Conservation (phyloP, 2,888 invertebrate genomes). For the Dyspetes luteomarginatus region DNA sequence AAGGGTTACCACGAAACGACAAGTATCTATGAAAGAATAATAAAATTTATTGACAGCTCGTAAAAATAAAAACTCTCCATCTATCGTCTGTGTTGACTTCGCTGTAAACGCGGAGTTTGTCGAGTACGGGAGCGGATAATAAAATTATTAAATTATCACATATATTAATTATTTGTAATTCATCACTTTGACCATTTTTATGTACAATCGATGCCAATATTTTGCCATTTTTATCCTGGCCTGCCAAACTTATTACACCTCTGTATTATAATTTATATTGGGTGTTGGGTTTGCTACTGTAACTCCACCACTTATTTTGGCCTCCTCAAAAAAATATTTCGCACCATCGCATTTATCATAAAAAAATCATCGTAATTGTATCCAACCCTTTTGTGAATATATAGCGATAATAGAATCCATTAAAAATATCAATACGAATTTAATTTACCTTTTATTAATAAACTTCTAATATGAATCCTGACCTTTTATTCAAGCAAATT, state of each 20-base stretch:
- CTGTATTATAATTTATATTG: slow-evolving; percentile 39
- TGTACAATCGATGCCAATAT: slow-evolving; percentile 59
- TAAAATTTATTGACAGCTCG: slow-evolving; percentile 75
- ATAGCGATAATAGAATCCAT: too few species aligned
- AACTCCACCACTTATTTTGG: slow-evolving; percentile 22
- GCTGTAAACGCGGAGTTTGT: slow-evolving; percentile 24
- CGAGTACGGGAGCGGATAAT: slow-evolving; percentile 64
- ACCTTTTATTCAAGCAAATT: too few species aligned
- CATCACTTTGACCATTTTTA: slow-evolving; percentile 48
- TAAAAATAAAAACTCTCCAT: slow-evolving; percentile 73
- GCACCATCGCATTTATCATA: slow-evolving; percentile 13
- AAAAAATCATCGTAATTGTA: slow-evolving; percentile 12
- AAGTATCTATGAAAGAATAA: slow-evolving; percentile 66
- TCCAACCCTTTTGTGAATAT: neutral
- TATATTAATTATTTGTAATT: slow-evolving; percentile 65
- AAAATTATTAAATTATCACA: slow-evolving; percentile 71
- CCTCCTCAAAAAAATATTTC: slow-evolving; percentile 13
- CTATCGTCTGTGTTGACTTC: slow-evolving; percentile 30
- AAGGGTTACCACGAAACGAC: slow-evolving; percentile 68
- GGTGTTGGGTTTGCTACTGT: slow-evolving; percentile 33
- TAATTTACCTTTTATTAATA: too few species aligned
- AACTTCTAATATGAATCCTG: too few species aligned
- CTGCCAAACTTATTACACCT: slow-evolving; percentile 37
- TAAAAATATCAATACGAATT: slow-evolving; percentile 4
- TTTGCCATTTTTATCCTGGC: slow-evolving; percentile 26